Evolutionary conservation across 2,797 vertebrate species (phyloP), one percentile per base, ranked within the genome.

Genomic region (Fundulus diaphanus): DNA sequence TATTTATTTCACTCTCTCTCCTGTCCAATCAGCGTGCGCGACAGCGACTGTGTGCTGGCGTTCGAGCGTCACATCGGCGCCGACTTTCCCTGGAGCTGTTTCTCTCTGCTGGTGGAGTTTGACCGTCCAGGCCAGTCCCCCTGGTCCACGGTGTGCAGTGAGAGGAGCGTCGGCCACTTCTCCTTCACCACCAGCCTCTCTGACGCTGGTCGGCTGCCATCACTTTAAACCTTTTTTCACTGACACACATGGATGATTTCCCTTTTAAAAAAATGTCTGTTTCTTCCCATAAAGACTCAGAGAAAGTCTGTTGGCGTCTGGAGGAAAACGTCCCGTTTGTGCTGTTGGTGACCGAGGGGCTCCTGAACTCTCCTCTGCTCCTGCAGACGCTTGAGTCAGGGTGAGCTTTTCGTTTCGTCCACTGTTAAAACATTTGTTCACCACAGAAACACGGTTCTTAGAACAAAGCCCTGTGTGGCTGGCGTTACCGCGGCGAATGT

Each of bases 21-120:
- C 65, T 82, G 79, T 79, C 57, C 13, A 42, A 88, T 71, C 92
- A 95, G 96, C 18, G 76, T 96, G 77, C 83, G 79, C 68, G 87
- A 80, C 75, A 94, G 88, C 77, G 92, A 92, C 85, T 97, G 96
- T 77, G 15, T 94, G 63, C 66, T 98, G 83, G 85, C 96, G 87
- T 94, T 91, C 73, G 95, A 96, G 89, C 94, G 94, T 73, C 91
- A 96, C 52, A 93, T 99, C 66, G 95, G 96, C 68, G 88, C 94
- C 0, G 94, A 96, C 90, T 99, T 99, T 76, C 97, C 98, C 18
- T 99, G 98, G 98, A 87, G 77, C 69, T 80, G 88, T 59, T 98
- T 99, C 91, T 96, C 95, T 48, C 84, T 96, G 78, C 95, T 97
- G 76, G 88, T 98, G 78, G 98, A 99, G 91, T 97, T 96, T 59